Base-by-base conservation (phyloP, 2,888 invertebrate species). In the Xanthorhoe designata region DNA sequence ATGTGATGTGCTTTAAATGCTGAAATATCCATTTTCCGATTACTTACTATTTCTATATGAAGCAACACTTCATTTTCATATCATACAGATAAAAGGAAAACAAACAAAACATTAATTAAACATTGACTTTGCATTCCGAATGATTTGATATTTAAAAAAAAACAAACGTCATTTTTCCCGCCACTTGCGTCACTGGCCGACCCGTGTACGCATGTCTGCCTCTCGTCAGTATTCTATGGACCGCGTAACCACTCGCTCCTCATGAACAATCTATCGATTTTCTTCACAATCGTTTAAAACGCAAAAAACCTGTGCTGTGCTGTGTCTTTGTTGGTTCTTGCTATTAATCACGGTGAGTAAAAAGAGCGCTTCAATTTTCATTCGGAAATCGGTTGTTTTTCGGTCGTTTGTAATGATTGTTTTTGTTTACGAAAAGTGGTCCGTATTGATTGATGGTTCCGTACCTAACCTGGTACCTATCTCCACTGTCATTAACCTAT, bases 151-250 rank as follows among this genome's bases (percentile, higher is more conserved):
- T 65, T 64, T 32, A 73, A 80, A 83, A 87, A 85, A 85, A 85
- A 83, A 67, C 68, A 83, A 84, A 87, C 83, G 88, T 89, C 89
- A 89, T 69, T 82, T 90, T 91, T 90, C 89, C 89, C 91, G 91
- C 91, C 50, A 82, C 79, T 83, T 75, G 80, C 78, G 80, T 76
- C 73, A 72, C 61, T 45, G 59, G 47, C 13, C 72, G 79, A 73
- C 77, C 76, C 77, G 73, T 82, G 72, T 90, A 90, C 92, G 91
- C 92, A 92, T 91, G 91, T 80, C 86, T 24, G 2, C 4, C 24
- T 24, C n/a, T 84, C 68, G 67, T 75, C 85, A 86, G 89, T 90
- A 91, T 90, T 89, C 89, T 91, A 91, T 91, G 87, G 54, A 64
- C 18, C 55, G 52, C 19, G 29, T n/a, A 7, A 2, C 38, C 38